Conservation (phyloP, 2,888 invertebrate genomes). For the Dryobota labecula region DNA sequence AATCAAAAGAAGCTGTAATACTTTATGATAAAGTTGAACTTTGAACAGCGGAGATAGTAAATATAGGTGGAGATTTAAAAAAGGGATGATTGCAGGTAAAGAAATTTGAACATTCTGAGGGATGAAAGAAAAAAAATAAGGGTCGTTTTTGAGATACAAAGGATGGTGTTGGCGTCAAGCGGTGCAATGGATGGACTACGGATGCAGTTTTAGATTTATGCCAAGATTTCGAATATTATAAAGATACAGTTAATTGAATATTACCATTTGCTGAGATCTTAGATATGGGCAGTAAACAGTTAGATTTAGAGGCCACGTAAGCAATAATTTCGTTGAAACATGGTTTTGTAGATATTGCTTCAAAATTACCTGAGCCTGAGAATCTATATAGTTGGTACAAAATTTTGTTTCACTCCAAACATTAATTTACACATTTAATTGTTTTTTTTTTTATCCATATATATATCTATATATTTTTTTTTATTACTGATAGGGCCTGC, state of each 20-base stretch:
- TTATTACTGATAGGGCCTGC: no score
- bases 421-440: no score
- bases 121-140: slow-evolving; percentile 88
- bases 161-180: slow-evolving; percentile 88
- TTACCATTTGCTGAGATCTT: slow-evolving; percentile 81
- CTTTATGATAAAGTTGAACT: slow-evolving; percentile 64
- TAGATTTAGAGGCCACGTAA: slow-evolving; percentile 48
- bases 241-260: slow-evolving; percentile 86
- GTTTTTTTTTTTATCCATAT: no score
- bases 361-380: slow-evolving; percentile 32
- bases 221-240: slow-evolving; percentile 83
- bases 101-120: slow-evolving; percentile 89
- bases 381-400: no score
- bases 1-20: slow-evolving; percentile 60
- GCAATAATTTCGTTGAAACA: slow-evolving; percentile 39
- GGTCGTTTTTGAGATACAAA: slow-evolving; percentile 88
- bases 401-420: no score
- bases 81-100: slow-evolving; percentile 85
- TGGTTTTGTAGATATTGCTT: slow-evolving; percentile 2
- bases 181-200: slow-evolving; percentile 86
- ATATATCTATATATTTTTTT: no score
- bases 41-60: slow-evolving; percentile 36
- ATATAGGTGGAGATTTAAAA: slow-evolving; percentile 57
- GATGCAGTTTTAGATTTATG: slow-evolving; percentile 88
- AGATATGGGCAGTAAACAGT: slow-evolving; percentile 67